Evolutionary conservation across 1,140 invertebrate genomes (phyloP).

Genomic region (Leptopilina boulardi): DNA sequence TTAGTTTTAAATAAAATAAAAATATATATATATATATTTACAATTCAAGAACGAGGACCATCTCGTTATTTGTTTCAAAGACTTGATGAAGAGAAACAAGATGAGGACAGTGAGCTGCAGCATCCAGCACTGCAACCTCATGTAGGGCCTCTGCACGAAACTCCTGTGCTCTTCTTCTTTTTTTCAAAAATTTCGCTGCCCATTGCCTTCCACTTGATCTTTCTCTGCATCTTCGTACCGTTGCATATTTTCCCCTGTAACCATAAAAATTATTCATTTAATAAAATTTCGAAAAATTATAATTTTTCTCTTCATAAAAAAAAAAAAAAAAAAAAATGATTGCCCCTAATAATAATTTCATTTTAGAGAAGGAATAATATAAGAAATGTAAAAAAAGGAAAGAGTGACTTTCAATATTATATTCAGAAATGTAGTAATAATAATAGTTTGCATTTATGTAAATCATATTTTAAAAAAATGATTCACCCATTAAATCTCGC

Average conservation of each 20-base stretch:
- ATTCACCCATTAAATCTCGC: conserved; percentile 24
- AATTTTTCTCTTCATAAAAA: neutral
- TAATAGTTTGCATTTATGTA: neutral
- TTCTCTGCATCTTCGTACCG: conserved; percentile 92
- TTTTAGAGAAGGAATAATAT: neutral
- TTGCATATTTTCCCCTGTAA: conserved; percentile 96
- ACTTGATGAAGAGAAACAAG: conserved; percentile 93
- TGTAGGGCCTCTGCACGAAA: conserved; percentile 90
- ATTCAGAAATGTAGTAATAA: neutral
- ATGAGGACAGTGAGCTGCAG: conserved; percentile 85
- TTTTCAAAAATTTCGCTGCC: conserved; percentile 96
- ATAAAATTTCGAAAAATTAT: too few species aligned
- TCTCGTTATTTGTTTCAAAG: conserved; percentile 87
- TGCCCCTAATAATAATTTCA: too few species aligned
- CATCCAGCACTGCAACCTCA: conserved; percentile 92
- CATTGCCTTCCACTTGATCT: conserved; percentile 89
- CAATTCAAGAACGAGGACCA: conserved; percentile 92
- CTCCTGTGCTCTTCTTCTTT: conserved; percentile 88
- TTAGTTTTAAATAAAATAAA: too few species aligned
- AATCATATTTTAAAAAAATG: neutral
- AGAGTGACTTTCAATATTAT: neutral
- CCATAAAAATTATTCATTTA: conserved; percentile 57
- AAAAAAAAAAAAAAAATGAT: too few species aligned
- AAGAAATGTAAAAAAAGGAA: neutral
- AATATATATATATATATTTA: conserved; percentile 77